Evolutionary conservation across 2,888 invertebrate genomes (phyloP).

Genomic region (Cataglyphis altisquamis): DNA sequence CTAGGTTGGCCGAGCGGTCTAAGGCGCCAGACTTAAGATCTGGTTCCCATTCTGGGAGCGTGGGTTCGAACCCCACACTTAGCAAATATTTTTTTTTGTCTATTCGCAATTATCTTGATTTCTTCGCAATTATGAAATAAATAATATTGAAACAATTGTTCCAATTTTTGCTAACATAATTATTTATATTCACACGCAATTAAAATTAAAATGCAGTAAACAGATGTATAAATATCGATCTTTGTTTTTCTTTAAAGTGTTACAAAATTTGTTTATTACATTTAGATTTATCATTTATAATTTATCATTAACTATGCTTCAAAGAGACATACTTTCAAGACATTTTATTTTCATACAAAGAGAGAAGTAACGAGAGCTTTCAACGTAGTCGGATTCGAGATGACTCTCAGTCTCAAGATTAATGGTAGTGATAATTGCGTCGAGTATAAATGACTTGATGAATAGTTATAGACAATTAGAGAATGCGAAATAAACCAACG

Average conservation of each 20-base stretch:
- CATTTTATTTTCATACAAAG: slow-evolving; percentile 44
- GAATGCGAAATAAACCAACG: slow-evolving; percentile 70
- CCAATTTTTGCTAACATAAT: background rate
- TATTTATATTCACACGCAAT: no score
- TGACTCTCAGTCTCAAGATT: slow-evolving; percentile 69
- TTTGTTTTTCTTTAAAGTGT: background rate
- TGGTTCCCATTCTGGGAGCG: slow-evolving; percentile 90
- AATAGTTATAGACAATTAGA: slow-evolving; percentile 81
- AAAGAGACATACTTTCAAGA: slow-evolving; percentile 52
- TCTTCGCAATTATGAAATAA: background rate
- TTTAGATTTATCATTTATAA: slow-evolving; percentile 25
- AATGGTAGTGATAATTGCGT: slow-evolving; percentile 79
- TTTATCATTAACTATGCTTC: slow-evolving; percentile 5
- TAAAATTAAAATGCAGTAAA: background rate
- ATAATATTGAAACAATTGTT: background rate
- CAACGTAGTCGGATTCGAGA: slow-evolving; percentile 67
- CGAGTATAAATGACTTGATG: slow-evolving; percentile 80
- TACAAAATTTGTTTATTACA: background rate
- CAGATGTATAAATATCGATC: background rate
- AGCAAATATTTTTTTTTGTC: slow-evolving; percentile 86
- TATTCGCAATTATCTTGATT: background rate
- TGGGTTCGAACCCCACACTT: slow-evolving; percentile 91
- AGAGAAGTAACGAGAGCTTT: slow-evolving; percentile 71
- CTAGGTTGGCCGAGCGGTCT: slow-evolving; percentile 91
- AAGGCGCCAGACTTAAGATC: slow-evolving; percentile 91